phyloP scores from a whole-genome alignment of 2,113 vertebrate genomes.

The Prunella fulvescens region DNA sequence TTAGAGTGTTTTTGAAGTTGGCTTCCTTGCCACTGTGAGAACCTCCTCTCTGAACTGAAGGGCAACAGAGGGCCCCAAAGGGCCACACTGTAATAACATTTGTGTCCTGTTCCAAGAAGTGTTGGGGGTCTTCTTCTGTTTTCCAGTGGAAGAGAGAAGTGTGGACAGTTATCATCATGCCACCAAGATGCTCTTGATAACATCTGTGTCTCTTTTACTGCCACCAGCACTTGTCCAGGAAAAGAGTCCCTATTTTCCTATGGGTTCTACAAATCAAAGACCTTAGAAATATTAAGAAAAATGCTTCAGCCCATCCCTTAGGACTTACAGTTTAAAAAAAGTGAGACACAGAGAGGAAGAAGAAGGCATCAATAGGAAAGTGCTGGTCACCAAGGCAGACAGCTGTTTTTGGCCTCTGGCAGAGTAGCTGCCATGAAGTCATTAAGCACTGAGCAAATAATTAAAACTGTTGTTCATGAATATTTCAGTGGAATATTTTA shows the following conservation, averaged over 20 bases:
- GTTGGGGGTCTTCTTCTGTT: neutral
- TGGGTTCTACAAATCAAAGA: neutral
- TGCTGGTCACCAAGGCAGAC: neutral
- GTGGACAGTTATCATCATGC: neutral
- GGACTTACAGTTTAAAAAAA: neutral
- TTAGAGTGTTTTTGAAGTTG: neutral
- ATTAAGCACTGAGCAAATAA: slow-evolving; percentile 3
- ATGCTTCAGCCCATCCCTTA: neutral
- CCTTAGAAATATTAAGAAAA: neutral
- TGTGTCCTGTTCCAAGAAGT: neutral
- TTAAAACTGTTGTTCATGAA: neutral
- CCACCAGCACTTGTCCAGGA: neutral
- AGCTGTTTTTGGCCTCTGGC: neutral
- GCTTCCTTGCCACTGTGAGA: neutral
- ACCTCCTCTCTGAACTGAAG: neutral
- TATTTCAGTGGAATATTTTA: slow-evolving; percentile 19
- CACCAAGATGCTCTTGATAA: neutral
- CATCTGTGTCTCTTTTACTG: neutral
- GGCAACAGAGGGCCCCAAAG: neutral
- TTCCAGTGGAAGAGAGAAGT: neutral
- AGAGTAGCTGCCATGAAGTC: neutral
- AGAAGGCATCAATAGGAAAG: neutral
- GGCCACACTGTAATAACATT: neutral
- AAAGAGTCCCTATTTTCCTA: neutral
- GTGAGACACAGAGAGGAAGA: neutral